phyloP scores from a whole-genome alignment of 2,888 invertebrate genomes.

The Coenonympha glycerion region DNA sequence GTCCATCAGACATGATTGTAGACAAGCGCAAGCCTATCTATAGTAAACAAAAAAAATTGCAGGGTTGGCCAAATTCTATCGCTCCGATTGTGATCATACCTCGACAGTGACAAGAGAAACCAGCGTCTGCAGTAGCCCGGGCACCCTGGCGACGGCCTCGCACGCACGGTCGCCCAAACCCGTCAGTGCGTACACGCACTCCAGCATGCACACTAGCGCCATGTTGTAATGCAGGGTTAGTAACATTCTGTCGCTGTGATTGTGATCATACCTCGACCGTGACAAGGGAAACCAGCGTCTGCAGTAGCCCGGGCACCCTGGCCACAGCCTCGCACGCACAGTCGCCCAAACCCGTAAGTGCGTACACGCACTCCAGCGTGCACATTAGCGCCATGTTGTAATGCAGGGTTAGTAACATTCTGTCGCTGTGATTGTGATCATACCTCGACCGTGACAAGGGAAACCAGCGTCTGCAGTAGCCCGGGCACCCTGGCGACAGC shows the following conservation, averaged over 20 bases:
- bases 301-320: slow-evolving; percentile 89
- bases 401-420: slow-evolving; percentile 85
- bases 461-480: slow-evolving; percentile 89
- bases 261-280: slow-evolving; percentile 87
- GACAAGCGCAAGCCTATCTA: no score
- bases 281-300: slow-evolving; percentile 88
- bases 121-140: slow-evolving; percentile 89
- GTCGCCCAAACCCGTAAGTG: slow-evolving; percentile 93
- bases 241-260: no score
- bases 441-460: slow-evolving; percentile 89
- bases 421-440: neutral
- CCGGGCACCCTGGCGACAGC: slow-evolving; percentile 90
- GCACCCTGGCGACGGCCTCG: slow-evolving; percentile 89
- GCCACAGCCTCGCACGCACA: slow-evolving; percentile 91
- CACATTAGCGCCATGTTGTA: slow-evolving; percentile 97
- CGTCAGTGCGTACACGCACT: slow-evolving; percentile 95
- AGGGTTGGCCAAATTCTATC: no score
- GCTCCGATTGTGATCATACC: no score
- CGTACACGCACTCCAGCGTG: slow-evolving; percentile 96
- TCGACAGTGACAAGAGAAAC: slow-evolving; percentile 91
- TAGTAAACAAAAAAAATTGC: no score
- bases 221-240: slow-evolving; percentile 96
- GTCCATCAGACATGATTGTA: no score
- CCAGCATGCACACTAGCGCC: slow-evolving; percentile 94
- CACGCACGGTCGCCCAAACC: slow-evolving; percentile 93